phyloP scores from a whole-genome alignment of 2,888 invertebrate species.

The Yponomeuta evonymella region DNA sequence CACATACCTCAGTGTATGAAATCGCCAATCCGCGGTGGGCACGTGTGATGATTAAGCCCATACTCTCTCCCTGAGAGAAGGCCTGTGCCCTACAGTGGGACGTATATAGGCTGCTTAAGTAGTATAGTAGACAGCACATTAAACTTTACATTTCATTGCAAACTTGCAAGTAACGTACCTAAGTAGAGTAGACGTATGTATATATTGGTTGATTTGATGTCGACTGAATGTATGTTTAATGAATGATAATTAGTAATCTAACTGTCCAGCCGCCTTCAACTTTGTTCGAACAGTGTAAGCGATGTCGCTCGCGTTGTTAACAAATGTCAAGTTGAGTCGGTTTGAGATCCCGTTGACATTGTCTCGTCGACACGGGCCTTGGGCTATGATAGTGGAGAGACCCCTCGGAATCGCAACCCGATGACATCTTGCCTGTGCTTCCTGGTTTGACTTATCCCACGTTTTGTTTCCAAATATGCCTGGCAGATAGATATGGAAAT shows the following conservation, averaged over 20 bases:
- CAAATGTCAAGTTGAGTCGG: slow-evolving; percentile 33
- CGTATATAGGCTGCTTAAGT: too few relatives aligned
- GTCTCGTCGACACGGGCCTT: slow-evolving; percentile 42
- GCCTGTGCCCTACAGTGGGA: too few relatives aligned
- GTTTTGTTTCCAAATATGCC: too few relatives aligned
- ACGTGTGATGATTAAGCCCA: too few relatives aligned
- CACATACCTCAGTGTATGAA: too few relatives aligned
- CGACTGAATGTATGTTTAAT: neutral
- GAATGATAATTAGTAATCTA: neutral
- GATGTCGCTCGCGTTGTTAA: slow-evolving; percentile 31
- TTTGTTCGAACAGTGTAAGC: neutral
- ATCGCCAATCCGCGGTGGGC: too few relatives aligned
- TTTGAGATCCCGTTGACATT: slow-evolving; percentile 39
- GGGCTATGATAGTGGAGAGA: slow-evolving; percentile 43
- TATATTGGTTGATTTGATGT: too few relatives aligned
- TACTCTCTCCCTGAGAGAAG: too few relatives aligned
- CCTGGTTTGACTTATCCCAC: too few relatives aligned
- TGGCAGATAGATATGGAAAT: too few relatives aligned
- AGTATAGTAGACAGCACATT: neutral
- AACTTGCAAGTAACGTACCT: too few relatives aligned
- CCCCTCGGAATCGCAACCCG: neutral
- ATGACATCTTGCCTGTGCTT: neutral
- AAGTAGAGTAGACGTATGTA: too few relatives aligned
- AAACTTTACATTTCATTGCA: neutral
- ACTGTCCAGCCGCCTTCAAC: neutral